Evolutionary conservation across 2,113 vertebrate species (phyloP).

Genomic region (Macroglossus sobrinus): DNA sequence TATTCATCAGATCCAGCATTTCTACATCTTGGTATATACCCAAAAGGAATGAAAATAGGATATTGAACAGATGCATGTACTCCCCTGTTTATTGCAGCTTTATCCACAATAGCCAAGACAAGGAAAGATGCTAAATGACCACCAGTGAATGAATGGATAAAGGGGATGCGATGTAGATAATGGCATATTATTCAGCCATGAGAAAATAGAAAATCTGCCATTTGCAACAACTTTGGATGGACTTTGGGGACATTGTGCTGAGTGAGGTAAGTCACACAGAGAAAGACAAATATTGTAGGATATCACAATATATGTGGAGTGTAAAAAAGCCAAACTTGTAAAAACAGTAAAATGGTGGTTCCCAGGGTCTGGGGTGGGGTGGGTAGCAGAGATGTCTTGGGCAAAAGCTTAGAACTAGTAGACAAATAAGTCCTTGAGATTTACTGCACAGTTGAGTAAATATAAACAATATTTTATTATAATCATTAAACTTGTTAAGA

Average conservation of each 20-base stretch:
- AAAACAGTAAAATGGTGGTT: neutral
- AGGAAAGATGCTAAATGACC: no score
- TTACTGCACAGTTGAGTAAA: neutral
- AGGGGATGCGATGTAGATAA: no score
- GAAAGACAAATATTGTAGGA: neutral
- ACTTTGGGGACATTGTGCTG: neutral
- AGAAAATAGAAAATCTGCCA: neutral
- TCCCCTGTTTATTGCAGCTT: no score
- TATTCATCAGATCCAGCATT: no score
- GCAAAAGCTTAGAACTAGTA: neutral
- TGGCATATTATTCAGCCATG: neutral
- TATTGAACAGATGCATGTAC: no score
- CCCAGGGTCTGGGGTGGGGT: neutral
- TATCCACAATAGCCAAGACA: no score
- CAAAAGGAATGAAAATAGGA: no score
- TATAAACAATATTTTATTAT: neutral
- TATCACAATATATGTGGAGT: neutral
- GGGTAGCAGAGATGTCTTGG: neutral
- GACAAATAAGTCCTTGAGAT: neutral
- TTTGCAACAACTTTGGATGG: neutral
- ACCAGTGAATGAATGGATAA: no score
- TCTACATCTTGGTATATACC: no score
- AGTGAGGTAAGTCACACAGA: neutral
- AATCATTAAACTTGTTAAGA: neutral
- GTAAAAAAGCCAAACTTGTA: neutral